Evolutionary conservation across 2,797 vertebrate genomes (phyloP), one percentile per base, ranked within the genome.

Genomic region (Acrossocheilus wenchowensis): DNA sequence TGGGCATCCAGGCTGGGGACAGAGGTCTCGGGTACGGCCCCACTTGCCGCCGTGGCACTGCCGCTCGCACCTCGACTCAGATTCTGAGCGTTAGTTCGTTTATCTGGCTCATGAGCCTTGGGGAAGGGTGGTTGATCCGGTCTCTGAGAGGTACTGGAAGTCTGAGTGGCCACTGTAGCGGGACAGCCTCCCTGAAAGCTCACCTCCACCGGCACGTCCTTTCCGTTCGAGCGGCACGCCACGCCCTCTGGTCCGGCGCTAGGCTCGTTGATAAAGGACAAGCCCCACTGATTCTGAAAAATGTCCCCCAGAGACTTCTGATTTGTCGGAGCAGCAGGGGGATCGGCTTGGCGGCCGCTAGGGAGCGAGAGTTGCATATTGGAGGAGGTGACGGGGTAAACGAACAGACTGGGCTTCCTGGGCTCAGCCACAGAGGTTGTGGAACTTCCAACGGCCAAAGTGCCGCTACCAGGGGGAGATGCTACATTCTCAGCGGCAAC

Each of bases 201-300:
- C 93, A 96, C 96, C 92, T 96, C 96, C 90, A 93, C 91, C 26
- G 92, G 88, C 91, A 93, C 92, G 91, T 92, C 93, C 92, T 94
- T 95, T 2, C 90, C 89, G 0, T 91, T 90, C 66, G 94, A 90
- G 87, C 94, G 95, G 88, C 94, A 95, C 68, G 36, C 88, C 85
- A 48, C 92, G 43, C 92, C 93, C 6, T 96, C 95, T 8, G 93
- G 90, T 73, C 96, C 97, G 83, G 97, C 94, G 69, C 96, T 98
- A 91, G 98, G 98, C 90, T 99, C 98, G 1, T 99, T 99, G 92
- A 99, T 99, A 94, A 99, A 99, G 84, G 98, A 99, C 93, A 99
- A 97, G 88, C 98, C 98, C 98, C 98, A 99, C 92, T 99, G 97
- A 95, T 99, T 99, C 95, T 99, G 98, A 96, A 99, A 99, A 94